Evolutionary conservation across 2,888 invertebrate genomes (phyloP), one percentile per base, ranked within the genome.

Genomic region (Ophion obscuratus): DNA sequence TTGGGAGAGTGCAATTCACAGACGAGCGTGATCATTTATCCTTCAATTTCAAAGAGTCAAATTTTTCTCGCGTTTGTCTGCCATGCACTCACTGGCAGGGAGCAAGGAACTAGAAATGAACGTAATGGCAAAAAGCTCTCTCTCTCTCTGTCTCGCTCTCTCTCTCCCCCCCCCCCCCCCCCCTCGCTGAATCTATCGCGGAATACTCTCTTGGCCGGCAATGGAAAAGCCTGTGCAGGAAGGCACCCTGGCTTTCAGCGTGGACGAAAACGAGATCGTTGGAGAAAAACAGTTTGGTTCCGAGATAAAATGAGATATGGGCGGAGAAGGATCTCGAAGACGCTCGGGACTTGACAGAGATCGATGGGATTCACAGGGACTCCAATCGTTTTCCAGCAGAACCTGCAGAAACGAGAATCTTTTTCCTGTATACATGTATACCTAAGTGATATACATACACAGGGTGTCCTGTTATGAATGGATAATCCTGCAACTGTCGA

Each of bases 261-360:
- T 31, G 36, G 64, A 62, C 36, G 61, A 75, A 78, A 27, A 27
- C 71, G 67, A 66, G 77, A 75, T 59, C 17, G 14, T 4, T 9
- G 66, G 44, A 14, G 14, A 24, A 81, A 64, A 68, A 73, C 71
- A 61, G 14, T 14, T 62, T 20, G 40, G 59, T 40, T 20, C 31
- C 53, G 67, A 74, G 80, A 76, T 57, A 57, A 47, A 76, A 74
- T 62, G 78, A 80, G 73, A 61, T 47, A 68, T 47, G 40, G 44
- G 76, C 40, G 67, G 57, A 73, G 76, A 53, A 76, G 74, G 68
- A 84, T 70, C 85, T 80, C 59, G 59, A 66, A 79, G 67, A 74
- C 71, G 81, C 61, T 84, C 57, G 73, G 66, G 66, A 67, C 71
- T 78, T 67, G 86, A 86, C 84, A 79, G 83, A 86, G 83, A 86